Evolutionary conservation across 2,113 vertebrate genomes (phyloP).

Genomic region (Parotia lawesii): DNA sequence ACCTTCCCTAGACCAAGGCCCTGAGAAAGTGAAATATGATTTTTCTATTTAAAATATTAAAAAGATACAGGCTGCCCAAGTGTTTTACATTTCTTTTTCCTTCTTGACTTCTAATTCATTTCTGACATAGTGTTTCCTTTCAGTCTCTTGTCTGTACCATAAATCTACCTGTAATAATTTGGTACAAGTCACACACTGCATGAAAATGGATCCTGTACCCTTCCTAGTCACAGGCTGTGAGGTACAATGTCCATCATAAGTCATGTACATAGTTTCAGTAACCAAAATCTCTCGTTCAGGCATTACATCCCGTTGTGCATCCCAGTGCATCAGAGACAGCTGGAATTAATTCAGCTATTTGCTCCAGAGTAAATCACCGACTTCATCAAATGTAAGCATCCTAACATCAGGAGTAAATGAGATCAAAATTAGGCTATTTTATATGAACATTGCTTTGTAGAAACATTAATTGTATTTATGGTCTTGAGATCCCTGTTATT

Average conservation of each 20-base stretch:
- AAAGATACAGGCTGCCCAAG: slow-evolving; percentile 48
- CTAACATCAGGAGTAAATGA: neutral
- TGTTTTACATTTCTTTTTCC: slow-evolving; percentile 51
- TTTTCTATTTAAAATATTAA: slow-evolving; percentile 55
- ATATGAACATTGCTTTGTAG: neutral
- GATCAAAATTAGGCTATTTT: neutral
- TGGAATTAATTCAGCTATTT: slow-evolving; percentile 21
- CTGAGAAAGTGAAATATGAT: slow-evolving; percentile 59
- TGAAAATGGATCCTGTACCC: slow-evolving; percentile 6
- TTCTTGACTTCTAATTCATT: slow-evolving; percentile 42
- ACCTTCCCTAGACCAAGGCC: neutral
- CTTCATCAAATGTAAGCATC: neutral
- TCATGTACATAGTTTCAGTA: neutral
- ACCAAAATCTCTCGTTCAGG: neutral
- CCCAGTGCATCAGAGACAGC: neutral
- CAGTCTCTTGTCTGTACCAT: slow-evolving; percentile 2
- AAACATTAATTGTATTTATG: neutral
- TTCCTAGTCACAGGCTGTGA: neutral
- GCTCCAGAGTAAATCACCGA: neutral
- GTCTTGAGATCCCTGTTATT: neutral
- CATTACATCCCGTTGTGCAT: neutral
- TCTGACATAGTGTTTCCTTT: slow-evolving; percentile 59
- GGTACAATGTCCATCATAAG: neutral
- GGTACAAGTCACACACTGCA: neutral
- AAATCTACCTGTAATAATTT: slow-evolving; percentile 29